phyloP scores from a whole-genome alignment of 35 echinoderm and acorn worm species.

The Strongylocentrotus purpuratus region DNA sequence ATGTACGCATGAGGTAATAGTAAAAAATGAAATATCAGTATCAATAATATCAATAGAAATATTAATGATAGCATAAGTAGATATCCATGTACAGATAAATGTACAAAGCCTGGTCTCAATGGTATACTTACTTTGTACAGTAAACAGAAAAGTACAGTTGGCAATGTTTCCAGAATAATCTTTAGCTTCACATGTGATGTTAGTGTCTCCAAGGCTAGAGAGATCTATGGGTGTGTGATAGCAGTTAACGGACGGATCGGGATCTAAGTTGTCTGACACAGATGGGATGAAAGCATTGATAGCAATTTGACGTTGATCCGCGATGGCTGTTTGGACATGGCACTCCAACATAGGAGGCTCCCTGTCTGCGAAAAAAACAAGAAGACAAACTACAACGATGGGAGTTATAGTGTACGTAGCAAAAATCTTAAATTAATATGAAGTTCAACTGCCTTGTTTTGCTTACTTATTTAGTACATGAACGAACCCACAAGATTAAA shows the following conservation, averaged over 20 bases:
- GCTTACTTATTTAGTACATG: too few species aligned
- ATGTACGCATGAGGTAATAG: too few species aligned
- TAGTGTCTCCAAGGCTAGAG: not conserved
- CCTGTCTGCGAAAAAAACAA: not conserved
- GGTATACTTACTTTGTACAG: not conserved
- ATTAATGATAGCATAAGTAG: too few species aligned
- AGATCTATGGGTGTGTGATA: not conserved
- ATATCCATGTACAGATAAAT: too few species aligned
- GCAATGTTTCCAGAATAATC: not conserved
- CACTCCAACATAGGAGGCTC: not conserved
- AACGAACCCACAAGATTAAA: too few species aligned
- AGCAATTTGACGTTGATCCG: too few species aligned
- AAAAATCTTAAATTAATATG: too few species aligned
- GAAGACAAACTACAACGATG: too few species aligned
- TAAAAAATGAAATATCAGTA: too few species aligned
- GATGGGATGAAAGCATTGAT: not conserved
- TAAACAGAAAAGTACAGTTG: not conserved
- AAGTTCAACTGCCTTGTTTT: too few species aligned
- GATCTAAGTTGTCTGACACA: not conserved
- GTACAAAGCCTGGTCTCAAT: too few species aligned
- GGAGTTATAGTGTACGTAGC: not conserved
- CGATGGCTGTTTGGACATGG: not conserved
- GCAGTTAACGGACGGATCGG: not conserved
- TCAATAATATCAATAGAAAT: too few species aligned
- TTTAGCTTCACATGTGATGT: not conserved